Evolutionary conservation across 2,888 invertebrate species (phyloP), one percentile per base, ranked within the genome.

Genomic region (Andrena camellia): DNA sequence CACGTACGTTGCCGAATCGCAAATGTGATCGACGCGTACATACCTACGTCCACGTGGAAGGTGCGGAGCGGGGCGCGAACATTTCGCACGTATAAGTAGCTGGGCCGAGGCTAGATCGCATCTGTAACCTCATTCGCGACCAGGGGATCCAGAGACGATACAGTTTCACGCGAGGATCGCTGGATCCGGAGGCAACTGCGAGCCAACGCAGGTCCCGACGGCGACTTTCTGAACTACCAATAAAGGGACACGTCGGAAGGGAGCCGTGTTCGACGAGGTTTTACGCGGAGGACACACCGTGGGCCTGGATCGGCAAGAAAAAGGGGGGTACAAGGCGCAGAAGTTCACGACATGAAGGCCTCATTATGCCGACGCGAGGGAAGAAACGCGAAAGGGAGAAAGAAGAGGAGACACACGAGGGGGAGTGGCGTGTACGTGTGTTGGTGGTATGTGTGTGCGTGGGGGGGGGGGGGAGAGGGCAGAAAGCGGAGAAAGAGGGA

Each of bases 331-430:
- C 90, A 89, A 92, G 90, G 90, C 90, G 91, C 86, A 87, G 83
- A 89, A 90, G 90, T 91, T 90, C 90, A 89, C 90, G 90, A 91
- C 91, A 89, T 89, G 91, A 92, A 91, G 92, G 90, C 89, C 92
- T 93, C 92, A 90, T 93, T 92, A 92, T 91, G 88, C 88, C 84
- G 84, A 42, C 81, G 82, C 71, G 84, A 83, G 81, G 79, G 77
- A 77, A 42, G 42, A 42, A 83, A 81, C 79, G 78, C 71, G 64
- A 78, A 74, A 74, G 73, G 79, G 82, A 80, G 78, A 62, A 75
- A 26, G 23, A 8, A 67, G 50, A 31, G 73, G 70, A 62, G 54
- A 42, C 59, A 52, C 70, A 68, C 68, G 77, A 72, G 31, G 70
- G 50, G 68, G 70, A 64, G 57, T 48, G 74, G 76, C 59, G 52